Evolutionary conservation across 2,113 vertebrate genomes (phyloP).

Genomic region (Conger conger): DNA sequence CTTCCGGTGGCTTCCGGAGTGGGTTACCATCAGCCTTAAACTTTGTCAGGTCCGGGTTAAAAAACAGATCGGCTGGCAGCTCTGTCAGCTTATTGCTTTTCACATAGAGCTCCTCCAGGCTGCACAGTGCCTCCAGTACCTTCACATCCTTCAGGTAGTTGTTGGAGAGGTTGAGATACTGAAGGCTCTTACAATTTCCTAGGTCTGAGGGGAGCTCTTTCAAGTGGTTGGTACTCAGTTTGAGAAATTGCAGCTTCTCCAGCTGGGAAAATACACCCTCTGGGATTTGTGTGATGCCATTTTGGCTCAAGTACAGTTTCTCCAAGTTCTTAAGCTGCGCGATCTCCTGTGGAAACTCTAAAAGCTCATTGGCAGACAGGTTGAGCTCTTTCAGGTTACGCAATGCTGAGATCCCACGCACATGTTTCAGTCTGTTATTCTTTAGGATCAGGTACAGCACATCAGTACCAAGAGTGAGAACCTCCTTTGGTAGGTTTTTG

Average conservation of each 20-base stretch:
- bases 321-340: constrained; percentile 52
- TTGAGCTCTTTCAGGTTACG: constrained; percentile 58
- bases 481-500: constrained; percentile 23
- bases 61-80: constrained; percentile 60
- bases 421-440: constrained; percentile 54
- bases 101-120: constrained; percentile 54
- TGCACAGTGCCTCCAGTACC: constrained; percentile 51
- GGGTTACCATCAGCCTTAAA: constrained; percentile 61
- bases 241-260: constrained; percentile 57
- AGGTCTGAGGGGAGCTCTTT: constrained; percentile 60
- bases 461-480: constrained; percentile 16
- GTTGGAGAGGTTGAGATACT: constrained; percentile 66
- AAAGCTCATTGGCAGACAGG: constrained; percentile 61
- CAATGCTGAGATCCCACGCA: constrained; percentile 48
- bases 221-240: constrained; percentile 63
- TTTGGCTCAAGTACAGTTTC: constrained; percentile 68
- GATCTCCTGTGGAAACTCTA: constrained; percentile 62
- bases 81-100: constrained; percentile 61
- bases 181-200: constrained; percentile 51
- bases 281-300: constrained; percentile 56
- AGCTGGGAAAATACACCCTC: constrained; percentile 55
- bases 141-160: constrained; percentile 56
- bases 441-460: constrained; percentile 34
- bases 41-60: constrained; percentile 42
- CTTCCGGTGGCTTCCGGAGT: constrained; percentile 57